These are phyloP conservation scores for Eospalax fontanierii DNA, from an alignment of 2,797 vertebrate genomes.

Conservation along the genomic window DNA sequence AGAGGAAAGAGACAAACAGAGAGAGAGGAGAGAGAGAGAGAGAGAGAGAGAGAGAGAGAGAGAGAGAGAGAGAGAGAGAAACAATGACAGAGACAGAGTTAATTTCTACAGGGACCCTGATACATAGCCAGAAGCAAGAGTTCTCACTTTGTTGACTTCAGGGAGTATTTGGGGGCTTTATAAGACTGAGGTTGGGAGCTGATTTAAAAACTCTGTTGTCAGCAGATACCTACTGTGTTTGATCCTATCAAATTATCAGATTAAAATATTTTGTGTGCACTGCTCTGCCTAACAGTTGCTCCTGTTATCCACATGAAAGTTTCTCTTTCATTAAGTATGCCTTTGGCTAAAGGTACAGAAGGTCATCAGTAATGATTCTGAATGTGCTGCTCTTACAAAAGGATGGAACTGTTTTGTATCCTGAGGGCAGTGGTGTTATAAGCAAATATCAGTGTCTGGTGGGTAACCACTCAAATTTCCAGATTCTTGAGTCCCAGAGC, in stretches of 20 bases:
- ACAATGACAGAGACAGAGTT: background rate
- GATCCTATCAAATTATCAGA: background rate
- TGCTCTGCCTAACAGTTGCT: background rate
- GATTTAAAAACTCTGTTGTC: background rate
- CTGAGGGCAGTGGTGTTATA: background rate
- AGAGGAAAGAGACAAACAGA: background rate
- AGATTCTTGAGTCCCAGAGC: background rate
- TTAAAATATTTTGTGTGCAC: background rate
- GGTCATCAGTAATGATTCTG: background rate
- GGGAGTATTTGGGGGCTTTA: conserved; percentile 36
- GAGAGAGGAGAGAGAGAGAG: background rate
- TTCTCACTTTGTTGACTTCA: background rate
- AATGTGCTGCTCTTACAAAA: background rate
- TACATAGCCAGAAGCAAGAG: background rate
- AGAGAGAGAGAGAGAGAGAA: too few species aligned
- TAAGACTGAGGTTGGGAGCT: background rate
- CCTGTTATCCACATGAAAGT: background rate
- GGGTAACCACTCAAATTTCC: background rate
- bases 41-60: too few species aligned
- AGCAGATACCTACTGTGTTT: background rate
- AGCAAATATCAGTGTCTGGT: background rate
- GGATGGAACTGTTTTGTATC: background rate
- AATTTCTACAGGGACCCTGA: background rate
- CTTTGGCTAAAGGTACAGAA: background rate
- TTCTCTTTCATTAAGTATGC: background rate